Percentiles rank a stretch among this genome's conserved stretches.
These are phyloP conservation scores for Scolopax rusticola DNA, from an alignment of 2,797 vertebrate genomes.

Conservation along the genomic window DNA sequence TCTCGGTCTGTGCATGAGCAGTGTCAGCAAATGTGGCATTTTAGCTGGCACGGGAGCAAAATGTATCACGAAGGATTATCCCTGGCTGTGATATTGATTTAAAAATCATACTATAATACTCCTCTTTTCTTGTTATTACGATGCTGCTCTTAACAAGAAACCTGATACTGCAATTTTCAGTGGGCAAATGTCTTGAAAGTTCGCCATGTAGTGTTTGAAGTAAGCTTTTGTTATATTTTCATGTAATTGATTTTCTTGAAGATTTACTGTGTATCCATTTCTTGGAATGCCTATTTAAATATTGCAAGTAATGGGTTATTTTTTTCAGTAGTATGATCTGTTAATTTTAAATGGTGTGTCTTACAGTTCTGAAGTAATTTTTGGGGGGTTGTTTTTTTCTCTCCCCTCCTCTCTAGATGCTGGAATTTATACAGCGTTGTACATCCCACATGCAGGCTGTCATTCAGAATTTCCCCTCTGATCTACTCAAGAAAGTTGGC, in stretches of 20 bases:
- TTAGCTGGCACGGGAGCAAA: not conserved
- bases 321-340: not conserved
- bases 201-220: not conserved
- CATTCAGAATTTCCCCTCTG: conserved; percentile 66
- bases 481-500: conserved; percentile 62
- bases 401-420: conserved; percentile 75
- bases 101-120: not conserved
- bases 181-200: not conserved
- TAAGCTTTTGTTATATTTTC: not conserved
- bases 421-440: conserved; percentile 85
- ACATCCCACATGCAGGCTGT: conserved; percentile 82
- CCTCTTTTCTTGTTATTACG: not conserved
- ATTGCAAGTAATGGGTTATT: not conserved
- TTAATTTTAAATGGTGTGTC: not conserved
- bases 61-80: not conserved
- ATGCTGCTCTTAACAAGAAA: not conserved
- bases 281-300: not conserved
- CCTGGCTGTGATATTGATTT: not conserved
- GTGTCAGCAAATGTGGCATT: not conserved
- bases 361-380: not conserved
- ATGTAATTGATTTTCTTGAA: not conserved
- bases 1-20: not conserved
- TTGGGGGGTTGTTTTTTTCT: not conserved
- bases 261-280: not conserved
- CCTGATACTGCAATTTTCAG: not conserved